Conservation (phyloP, 2,113 vertebrate genomes). For the Vulpes ferrilata region DNA sequence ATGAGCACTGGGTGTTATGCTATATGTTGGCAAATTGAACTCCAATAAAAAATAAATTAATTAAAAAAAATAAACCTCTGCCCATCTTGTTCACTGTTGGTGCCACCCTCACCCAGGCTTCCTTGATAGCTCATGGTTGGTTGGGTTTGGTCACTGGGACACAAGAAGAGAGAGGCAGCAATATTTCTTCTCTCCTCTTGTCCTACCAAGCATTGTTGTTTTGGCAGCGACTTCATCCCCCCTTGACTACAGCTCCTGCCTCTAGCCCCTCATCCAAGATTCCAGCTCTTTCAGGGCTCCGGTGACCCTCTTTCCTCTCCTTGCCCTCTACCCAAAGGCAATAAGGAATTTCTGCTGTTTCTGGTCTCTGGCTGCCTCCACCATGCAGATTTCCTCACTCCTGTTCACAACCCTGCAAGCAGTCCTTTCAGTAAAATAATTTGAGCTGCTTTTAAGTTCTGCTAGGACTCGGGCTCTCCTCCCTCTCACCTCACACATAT, state of each 20-base stretch:
- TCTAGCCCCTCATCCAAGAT: not conserved
- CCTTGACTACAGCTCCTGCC: too few species aligned
- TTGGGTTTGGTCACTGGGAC: not conserved
- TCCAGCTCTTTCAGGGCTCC: not conserved
- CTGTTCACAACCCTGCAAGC: not conserved
- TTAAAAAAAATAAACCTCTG: not conserved
- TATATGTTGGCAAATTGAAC: too few species aligned
- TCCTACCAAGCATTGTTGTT: too few species aligned
- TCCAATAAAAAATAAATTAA: too few species aligned
- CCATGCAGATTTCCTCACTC: not conserved
- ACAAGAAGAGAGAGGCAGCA: rapidly evolving
- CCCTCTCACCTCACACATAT: not conserved
- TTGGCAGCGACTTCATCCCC: not conserved
- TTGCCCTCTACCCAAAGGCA: not conserved
- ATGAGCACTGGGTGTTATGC: too few species aligned
- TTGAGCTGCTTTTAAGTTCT: not conserved
- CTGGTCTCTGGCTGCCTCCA: not conserved
- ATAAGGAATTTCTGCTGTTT: not conserved
- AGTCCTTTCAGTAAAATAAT: not conserved
- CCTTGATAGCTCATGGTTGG: not conserved
- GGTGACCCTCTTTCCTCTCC: not conserved
- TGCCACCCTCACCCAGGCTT: not conserved
- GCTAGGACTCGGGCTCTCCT: not conserved
- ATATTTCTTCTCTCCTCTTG: not conserved
- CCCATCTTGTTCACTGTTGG: not conserved